phyloP scores from a whole-genome alignment of 64 coral and sea anemone species.

The Actinia tenebrosa region DNA sequence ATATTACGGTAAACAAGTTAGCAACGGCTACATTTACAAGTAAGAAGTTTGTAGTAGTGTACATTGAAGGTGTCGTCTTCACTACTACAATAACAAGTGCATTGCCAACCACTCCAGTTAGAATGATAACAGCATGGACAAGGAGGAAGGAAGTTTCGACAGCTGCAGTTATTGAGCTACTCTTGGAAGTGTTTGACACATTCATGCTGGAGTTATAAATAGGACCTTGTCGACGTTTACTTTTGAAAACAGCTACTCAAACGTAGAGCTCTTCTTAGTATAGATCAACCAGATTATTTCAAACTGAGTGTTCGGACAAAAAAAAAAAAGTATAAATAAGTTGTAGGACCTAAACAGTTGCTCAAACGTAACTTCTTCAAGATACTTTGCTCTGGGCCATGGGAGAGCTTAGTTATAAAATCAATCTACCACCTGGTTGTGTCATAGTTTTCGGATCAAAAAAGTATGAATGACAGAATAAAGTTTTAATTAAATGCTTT shows the following conservation, averaged over 20 bases:
- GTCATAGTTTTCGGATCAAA: not conserved
- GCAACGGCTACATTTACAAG: slow-evolving; percentile 36
- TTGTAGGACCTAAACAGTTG: not conserved
- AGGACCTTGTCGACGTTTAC: no score
- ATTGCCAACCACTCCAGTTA: slow-evolving; percentile 32
- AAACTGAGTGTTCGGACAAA: no score
- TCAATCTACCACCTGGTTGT: not conserved
- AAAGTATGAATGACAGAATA: not conserved
- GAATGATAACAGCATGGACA: slow-evolving; percentile 26
- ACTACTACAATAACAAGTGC: slow-evolving; percentile 12
- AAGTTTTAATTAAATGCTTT: not conserved
- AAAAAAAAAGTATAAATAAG: no score
- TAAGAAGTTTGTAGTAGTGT: slow-evolving; percentile 45
- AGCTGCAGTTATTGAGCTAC: not conserved
- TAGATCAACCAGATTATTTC: no score
- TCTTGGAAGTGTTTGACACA: not conserved
- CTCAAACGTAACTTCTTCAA: not conserved
- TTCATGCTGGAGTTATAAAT: not conserved
- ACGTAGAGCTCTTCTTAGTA: no score
- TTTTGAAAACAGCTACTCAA: not conserved
- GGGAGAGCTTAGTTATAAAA: not conserved
- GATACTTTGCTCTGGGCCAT: not conserved
- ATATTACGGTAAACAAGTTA: slow-evolving; percentile 18
- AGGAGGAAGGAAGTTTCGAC: slow-evolving; percentile 19
- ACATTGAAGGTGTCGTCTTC: not conserved